phyloP scores from a whole-genome alignment of 2,113 vertebrate genomes.

The Charadrius vociferus region DNA sequence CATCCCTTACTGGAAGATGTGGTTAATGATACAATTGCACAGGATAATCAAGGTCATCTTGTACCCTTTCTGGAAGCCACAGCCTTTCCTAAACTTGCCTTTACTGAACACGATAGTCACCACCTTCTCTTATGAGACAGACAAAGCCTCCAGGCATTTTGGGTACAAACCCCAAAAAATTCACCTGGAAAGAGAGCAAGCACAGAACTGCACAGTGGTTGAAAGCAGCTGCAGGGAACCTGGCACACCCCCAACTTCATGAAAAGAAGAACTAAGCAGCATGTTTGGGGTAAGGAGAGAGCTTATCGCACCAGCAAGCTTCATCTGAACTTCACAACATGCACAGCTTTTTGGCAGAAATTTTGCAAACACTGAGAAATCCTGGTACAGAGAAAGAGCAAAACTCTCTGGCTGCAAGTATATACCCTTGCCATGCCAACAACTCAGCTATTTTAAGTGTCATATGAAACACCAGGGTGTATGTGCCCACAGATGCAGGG shows the following conservation, averaged over 20 bases:
- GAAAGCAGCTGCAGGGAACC: background rate
- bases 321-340: background rate
- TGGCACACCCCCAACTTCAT: background rate
- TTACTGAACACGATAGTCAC: background rate
- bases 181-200: slow-evolving; percentile 44
- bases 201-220: slow-evolving; percentile 26
- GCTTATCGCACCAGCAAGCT: background rate
- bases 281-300: background rate
- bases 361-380: background rate
- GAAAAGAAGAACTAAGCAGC: background rate
- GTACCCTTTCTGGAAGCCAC: slow-evolving; percentile 21
- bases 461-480: background rate
- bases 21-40: background rate
- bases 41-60: background rate
- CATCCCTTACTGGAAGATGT: slow-evolving; percentile 59
- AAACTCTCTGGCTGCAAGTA: background rate
- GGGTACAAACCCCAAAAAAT: slow-evolving; percentile 57
- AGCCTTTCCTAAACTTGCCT: slow-evolving; percentile 15
- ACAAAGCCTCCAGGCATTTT: slow-evolving; percentile 57
- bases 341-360: background rate
- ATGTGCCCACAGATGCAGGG: rapidly evolving
- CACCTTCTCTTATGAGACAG: slow-evolving; percentile 29
- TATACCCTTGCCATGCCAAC: background rate
- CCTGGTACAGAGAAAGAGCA: background rate
- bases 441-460: background rate